Evolutionary conservation across 2,888 invertebrate genomes (phyloP).

Genomic region (Metopia argyrocephala): DNA sequence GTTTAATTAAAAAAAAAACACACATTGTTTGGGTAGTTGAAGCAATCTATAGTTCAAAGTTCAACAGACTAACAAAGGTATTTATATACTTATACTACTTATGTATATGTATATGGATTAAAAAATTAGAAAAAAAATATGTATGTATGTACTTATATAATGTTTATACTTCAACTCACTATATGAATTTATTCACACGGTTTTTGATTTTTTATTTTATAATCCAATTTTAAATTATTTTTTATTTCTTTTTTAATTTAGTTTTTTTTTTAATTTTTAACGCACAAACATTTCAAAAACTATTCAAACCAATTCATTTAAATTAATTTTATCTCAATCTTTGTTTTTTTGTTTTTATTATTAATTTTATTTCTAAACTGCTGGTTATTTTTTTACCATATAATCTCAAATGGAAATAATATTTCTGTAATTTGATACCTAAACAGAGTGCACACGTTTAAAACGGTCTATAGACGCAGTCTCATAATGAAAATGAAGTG

Average conservation of each 20-base stretch:
- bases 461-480: too few species aligned
- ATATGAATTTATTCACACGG: too few species aligned
- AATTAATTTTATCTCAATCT: constrained; percentile 4
- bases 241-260: background rate
- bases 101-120: too few species aligned
- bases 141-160: too few species aligned
- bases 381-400: background rate
- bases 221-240: background rate
- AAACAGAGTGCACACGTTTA: background rate
- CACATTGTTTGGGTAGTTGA: too few species aligned
- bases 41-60: too few species aligned
- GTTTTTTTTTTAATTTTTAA: constrained; percentile 19
- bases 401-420: background rate
- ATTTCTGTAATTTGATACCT: constrained; percentile 45
- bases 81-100: too few species aligned
- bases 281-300: background rate
- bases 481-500: too few species aligned
- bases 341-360: background rate
- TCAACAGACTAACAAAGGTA: too few species aligned
- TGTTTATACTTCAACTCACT: too few species aligned
- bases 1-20: too few species aligned
- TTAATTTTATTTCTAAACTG: background rate
- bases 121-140: too few species aligned
- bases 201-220: background rate
- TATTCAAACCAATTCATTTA: constrained; percentile 14